phyloP scores from a whole-genome alignment of 2,113 vertebrate genomes.

The Phylloscopus trochilus region DNA sequence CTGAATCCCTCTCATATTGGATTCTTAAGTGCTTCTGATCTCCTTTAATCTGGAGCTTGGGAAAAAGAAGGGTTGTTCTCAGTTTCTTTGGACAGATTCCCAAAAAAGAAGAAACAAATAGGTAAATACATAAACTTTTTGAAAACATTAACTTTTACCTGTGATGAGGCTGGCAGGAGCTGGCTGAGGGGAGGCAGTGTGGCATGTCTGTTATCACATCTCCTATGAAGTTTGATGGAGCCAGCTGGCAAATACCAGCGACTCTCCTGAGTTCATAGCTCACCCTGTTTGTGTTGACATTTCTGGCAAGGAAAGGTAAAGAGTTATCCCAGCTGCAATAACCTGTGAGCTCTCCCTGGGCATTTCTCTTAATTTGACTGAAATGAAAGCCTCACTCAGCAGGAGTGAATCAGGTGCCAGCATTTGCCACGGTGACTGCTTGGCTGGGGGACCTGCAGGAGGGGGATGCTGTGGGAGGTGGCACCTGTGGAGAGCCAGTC shows the following conservation, averaged over 20 bases:
- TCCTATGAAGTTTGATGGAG: background rate
- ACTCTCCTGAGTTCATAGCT: slow-evolving; percentile 28
- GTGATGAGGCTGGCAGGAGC: background rate
- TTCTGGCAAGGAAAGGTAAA: slow-evolving; percentile 45
- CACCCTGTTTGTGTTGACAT: slow-evolving; percentile 23
- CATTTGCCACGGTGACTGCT: fast-evolving
- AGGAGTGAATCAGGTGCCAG: background rate
- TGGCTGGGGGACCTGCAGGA: background rate
- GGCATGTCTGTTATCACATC: background rate
- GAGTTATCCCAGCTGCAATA: slow-evolving; percentile 43
- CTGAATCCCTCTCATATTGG: background rate
- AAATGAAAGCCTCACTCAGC: background rate
- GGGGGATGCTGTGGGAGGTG: background rate
- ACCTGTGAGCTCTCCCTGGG: background rate
- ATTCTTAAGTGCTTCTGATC: background rate
- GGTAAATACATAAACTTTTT: background rate
- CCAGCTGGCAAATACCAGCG: slow-evolving; percentile 37
- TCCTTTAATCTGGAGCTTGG: background rate
- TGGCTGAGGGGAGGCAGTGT: background rate
- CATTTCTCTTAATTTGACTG: background rate
- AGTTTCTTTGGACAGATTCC: background rate
- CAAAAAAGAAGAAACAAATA: background rate
- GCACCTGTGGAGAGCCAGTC: background rate
- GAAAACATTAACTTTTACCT: background rate
- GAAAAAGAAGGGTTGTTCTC: background rate